Percentiles rank a stretch among this genome's conserved stretches.
Conservation (phyloP, 2,888 invertebrate genomes). For the Phengaris alcon region DNA sequence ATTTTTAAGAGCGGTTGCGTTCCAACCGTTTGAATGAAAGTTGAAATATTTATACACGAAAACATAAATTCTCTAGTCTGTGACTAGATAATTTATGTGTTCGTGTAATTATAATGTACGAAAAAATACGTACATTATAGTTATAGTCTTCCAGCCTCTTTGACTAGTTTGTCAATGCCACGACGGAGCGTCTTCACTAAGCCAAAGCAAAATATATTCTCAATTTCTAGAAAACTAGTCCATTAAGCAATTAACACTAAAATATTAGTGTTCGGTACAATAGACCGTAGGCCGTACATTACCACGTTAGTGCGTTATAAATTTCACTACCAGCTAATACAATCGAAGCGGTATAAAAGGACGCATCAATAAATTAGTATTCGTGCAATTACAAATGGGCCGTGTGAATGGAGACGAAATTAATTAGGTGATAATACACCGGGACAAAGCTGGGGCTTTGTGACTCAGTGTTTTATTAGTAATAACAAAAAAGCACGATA, state of each 20-base stretch:
- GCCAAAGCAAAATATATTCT: background rate
- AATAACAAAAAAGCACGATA: background rate
- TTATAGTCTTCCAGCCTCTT: too few relatives aligned
- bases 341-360: slow-evolving; percentile 28
- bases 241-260: slow-evolving; percentile 9
- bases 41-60: background rate
- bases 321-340: slow-evolving; percentile 29
- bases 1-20: background rate
- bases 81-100: too few relatives aligned
- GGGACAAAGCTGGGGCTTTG: slow-evolving; percentile 30
- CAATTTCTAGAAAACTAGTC: background rate
- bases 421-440: slow-evolving; percentile 30
- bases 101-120: too few relatives aligned
- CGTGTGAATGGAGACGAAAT: slow-evolving; percentile 31
- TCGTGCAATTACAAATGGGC: slow-evolving; percentile 31
- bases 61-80: slow-evolving; percentile 15
- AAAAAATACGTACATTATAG: too few relatives aligned
- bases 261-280: slow-evolving; percentile 15
- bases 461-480: slow-evolving; percentile 27
- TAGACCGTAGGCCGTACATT: slow-evolving; percentile 19
- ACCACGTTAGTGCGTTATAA: slow-evolving; percentile 27
- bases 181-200: too few relatives aligned
- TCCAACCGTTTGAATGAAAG: background rate
- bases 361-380: slow-evolving; percentile 31
- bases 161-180: too few relatives aligned